These are phyloP conservation scores for Embidobia sp. DNA, from an alignment of 2,888 invertebrate species.

Conservation along the genomic window DNA sequence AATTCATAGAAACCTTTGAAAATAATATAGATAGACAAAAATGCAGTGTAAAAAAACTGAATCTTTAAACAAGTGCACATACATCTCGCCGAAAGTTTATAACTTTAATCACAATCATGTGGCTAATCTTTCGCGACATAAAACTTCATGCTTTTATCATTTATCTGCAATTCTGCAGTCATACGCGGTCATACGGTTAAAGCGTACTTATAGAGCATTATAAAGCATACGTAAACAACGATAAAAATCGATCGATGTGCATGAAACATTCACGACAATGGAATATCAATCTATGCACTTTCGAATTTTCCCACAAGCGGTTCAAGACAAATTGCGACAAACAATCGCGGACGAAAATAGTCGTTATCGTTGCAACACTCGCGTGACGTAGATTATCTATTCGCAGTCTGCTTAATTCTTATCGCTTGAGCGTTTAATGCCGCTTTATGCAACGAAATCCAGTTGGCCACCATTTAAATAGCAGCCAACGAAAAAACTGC, in stretches of 20 bases:
- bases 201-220: slow-evolving; percentile 21
- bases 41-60: too few species aligned
- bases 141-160: slow-evolving; percentile 13
- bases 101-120: slow-evolving; percentile 6
- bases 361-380: slow-evolving; percentile 23
- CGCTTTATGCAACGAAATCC: slow-evolving; percentile 12
- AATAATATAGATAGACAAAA: too few species aligned
- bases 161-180: slow-evolving; percentile 16
- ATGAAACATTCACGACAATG: slow-evolving; percentile 42
- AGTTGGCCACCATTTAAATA: slow-evolving; percentile 8
- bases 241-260: slow-evolving; percentile 40
- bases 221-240: slow-evolving; percentile 26
- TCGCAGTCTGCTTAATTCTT: slow-evolving; percentile 26
- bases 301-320: slow-evolving; percentile 23
- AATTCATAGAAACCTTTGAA: too few species aligned
- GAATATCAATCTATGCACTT: slow-evolving; percentile 34
- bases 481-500: background rate
- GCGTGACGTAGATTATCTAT: slow-evolving; percentile 41
- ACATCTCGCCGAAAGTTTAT: too few species aligned
- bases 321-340: slow-evolving; percentile 28
- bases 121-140: slow-evolving; percentile 13
- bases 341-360: slow-evolving; percentile 28
- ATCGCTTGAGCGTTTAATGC: slow-evolving; percentile 23
- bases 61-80: too few species aligned
- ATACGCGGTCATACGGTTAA: slow-evolving; percentile 2